Evolutionary conservation across 2,797 vertebrate genomes (phyloP).

Genomic region (Enteromius fasciolatus): DNA sequence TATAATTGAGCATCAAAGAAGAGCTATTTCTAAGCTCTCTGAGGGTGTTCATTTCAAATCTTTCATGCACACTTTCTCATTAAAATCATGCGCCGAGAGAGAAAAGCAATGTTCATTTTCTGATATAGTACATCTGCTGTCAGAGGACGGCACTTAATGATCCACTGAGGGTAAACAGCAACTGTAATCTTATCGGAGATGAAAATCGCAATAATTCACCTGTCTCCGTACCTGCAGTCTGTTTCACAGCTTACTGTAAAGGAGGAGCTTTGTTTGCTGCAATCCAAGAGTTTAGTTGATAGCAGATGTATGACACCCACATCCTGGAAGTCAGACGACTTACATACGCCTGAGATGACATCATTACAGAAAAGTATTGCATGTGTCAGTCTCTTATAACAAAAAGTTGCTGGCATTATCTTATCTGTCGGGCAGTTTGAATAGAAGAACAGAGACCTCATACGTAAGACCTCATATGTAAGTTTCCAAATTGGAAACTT

Average conservation of each 20-base stretch:
- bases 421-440: constrained; percentile 5
- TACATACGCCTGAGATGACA: background rate
- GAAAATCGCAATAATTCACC: constrained; percentile 21
- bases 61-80: constrained; percentile 29
- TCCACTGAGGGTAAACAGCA: constrained; percentile 30
- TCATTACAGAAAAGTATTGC: background rate
- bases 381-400: background rate
- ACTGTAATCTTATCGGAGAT: constrained; percentile 29
- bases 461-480: no score
- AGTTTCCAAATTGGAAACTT: background rate
- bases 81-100: background rate
- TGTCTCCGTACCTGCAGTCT: constrained; percentile 7
- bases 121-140: constrained; percentile 21
- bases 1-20: constrained; percentile 2
- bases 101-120: constrained; percentile 13
- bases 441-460: background rate
- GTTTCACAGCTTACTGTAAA: constrained; percentile 19
- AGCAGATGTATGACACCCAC: background rate
- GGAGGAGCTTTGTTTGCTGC: constrained; percentile 18
- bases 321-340: constrained; percentile 19
- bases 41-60: constrained; percentile 6
- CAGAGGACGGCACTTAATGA: constrained; percentile 17
- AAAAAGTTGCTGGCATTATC: background rate
- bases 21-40: constrained; percentile 1
- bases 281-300: background rate